Percentiles rank a stretch among this genome's conserved stretches.
Conservation (phyloP, 2,888 invertebrate genomes). For the Drosophila acutilabella region DNA sequence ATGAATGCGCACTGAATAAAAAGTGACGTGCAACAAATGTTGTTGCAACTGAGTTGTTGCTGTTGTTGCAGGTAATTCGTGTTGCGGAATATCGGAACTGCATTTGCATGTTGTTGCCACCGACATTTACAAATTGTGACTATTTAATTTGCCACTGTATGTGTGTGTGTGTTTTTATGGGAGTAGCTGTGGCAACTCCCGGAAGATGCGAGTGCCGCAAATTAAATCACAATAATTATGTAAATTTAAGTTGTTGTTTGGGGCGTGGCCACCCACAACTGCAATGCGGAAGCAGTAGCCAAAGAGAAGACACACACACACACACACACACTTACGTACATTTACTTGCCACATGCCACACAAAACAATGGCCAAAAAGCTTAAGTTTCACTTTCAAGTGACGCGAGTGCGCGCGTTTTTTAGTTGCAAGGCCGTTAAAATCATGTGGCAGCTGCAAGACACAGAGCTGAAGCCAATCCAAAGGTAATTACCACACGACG, state of each 20-base stretch:
- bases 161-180: slow-evolving; percentile 5
- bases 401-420: slow-evolving; percentile 15
- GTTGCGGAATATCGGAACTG: slow-evolving; percentile 49
- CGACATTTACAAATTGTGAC: slow-evolving; percentile 59
- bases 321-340: not conserved
- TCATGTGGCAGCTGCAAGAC: slow-evolving; percentile 11
- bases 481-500: slow-evolving; percentile 64
- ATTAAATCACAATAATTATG: slow-evolving; percentile 79
- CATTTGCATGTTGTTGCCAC: slow-evolving; percentile 46
- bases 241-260: slow-evolving; percentile 56
- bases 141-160: slow-evolving; percentile 44
- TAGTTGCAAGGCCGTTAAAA: slow-evolving; percentile 49
- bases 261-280: slow-evolving; percentile 69
- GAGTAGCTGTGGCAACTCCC: slow-evolving; percentile 24
- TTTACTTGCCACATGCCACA: slow-evolving; percentile 25
- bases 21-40: slow-evolving; percentile 65
- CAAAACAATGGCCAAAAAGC: slow-evolving; percentile 46
- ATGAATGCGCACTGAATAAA: slow-evolving; percentile 68
- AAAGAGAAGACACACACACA: slow-evolving; percentile 43
- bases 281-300: slow-evolving; percentile 57
- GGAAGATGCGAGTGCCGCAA: slow-evolving; percentile 55
- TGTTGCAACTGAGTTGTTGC: slow-evolving; percentile 1
- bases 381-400: slow-evolving; percentile 55
- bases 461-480: slow-evolving; percentile 30
- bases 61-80: slow-evolving; percentile 18